Conservation (phyloP, 2,797 vertebrate species). For the Ceyx erithaca region DNA sequence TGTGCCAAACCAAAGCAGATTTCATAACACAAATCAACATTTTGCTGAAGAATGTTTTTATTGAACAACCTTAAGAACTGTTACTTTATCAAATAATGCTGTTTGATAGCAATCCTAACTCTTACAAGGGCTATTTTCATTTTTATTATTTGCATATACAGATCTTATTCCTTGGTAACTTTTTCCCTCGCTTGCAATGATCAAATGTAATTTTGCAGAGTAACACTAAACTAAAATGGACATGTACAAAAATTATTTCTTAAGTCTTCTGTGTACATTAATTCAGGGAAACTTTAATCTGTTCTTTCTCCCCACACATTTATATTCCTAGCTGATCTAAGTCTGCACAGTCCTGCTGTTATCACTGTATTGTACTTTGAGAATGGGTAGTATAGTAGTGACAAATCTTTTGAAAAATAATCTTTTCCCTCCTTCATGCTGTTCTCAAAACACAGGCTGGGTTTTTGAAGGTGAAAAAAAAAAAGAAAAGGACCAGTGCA, state of each 20-base stretch:
- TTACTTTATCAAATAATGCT: background rate
- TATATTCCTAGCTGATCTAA: background rate
- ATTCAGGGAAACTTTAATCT: background rate
- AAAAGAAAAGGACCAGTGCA: background rate
- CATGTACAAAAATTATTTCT: background rate
- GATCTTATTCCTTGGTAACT: background rate
- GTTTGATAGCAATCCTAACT: background rate
- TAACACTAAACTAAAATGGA: background rate
- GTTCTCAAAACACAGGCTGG: background rate
- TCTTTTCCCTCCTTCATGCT: background rate
- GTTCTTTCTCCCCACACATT: background rate
- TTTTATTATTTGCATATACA: background rate
- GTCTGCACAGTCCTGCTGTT: background rate
- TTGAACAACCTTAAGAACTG: slow-evolving; percentile 19
- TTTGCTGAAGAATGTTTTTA: slow-evolving; percentile 41
- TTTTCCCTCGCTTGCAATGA: background rate
- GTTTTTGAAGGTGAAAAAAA: background rate
- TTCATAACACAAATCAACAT: slow-evolving; percentile 53
- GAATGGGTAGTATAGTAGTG: background rate
- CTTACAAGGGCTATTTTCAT: background rate
- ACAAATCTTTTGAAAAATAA: background rate
- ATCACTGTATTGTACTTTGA: background rate
- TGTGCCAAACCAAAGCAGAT: slow-evolving; percentile 39
- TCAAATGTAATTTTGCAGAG: background rate
- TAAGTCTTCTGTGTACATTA: background rate